Evolutionary conservation across 92 coral and sea anemone genomes (phyloP).

Genomic region (Plumapathes pennacea): DNA sequence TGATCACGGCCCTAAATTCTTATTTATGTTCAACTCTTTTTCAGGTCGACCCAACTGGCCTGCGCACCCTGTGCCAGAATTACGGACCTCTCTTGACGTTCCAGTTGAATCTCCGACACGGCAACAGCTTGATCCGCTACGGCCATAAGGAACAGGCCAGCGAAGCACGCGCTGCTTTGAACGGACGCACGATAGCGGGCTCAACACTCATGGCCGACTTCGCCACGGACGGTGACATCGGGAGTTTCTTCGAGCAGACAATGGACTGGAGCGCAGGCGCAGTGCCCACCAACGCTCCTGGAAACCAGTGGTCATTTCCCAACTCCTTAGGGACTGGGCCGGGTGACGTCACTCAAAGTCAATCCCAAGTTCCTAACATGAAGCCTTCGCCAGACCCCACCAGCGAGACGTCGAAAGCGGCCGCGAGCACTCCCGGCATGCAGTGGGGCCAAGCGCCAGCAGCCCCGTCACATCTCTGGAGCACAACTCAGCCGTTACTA

Average conservation of each 20-base stretch:
- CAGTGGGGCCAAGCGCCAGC: conserved; percentile 29
- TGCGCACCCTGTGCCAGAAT: conserved; percentile 87
- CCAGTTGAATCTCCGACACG: conserved; percentile 89
- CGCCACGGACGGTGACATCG: conserved; percentile 95
- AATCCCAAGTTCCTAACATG: conserved; percentile 11
- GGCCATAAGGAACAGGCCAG: conserved; percentile 95
- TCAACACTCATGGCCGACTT: conserved; percentile 81
- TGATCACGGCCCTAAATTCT: too few relatives aligned
- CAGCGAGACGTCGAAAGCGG: conserved; percentile 3
- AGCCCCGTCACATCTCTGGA: conserved; percentile 86
- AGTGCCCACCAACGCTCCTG: conserved; percentile 55
- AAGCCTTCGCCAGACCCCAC: conserved; percentile 12
- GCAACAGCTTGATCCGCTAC: conserved; percentile 96
- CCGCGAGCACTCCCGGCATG: conserved; percentile 9
- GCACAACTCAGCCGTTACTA: conserved; percentile 61
- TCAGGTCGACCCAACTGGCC: conserved; percentile 80
- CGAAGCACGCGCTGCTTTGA: conserved; percentile 71
- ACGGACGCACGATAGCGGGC: conserved; percentile 68
- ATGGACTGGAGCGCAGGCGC: conserved; percentile 88
- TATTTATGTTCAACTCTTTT: conserved; percentile 1
- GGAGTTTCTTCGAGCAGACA: conserved; percentile 96
- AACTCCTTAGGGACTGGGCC: conserved; percentile 26
- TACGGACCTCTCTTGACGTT: conserved; percentile 92
- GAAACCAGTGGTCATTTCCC: conserved; percentile 80
- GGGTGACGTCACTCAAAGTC: conserved; percentile 14